These are phyloP conservation scores for Drosophila pachea DNA, from an alignment of 1,140 invertebrate genomes.

Conservation along the genomic window DNA sequence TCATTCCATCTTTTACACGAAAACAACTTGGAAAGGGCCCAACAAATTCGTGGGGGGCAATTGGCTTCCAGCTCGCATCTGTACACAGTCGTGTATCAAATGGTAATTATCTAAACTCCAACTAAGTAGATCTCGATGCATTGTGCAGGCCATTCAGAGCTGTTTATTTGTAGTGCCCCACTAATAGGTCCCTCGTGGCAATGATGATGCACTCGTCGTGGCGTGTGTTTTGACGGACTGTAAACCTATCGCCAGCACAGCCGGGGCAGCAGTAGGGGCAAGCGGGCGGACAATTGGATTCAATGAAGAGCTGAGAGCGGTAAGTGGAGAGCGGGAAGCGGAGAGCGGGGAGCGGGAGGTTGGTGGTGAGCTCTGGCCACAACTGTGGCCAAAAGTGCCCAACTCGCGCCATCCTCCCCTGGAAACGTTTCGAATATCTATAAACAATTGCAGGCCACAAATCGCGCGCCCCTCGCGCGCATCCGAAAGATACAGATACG, in stretches of 20 bases:
- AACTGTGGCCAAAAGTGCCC: constrained; percentile 67
- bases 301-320: constrained; percentile 8
- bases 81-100: not conserved
- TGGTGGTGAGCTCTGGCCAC: constrained; percentile 37
- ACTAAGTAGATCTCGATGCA: constrained; percentile 16
- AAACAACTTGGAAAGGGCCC: too few relatives aligned
- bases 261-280: constrained; percentile 63
- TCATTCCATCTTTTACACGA: too few relatives aligned
- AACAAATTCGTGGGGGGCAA: too few relatives aligned
- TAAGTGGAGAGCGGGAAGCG: too few relatives aligned
- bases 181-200: constrained; percentile 47
- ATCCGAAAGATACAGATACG: constrained; percentile 47
- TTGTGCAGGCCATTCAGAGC: not conserved
- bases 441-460: constrained; percentile 54
- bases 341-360: not conserved
- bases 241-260: constrained; percentile 75
- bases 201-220: constrained; percentile 54
- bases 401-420: constrained; percentile 5
- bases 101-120: constrained; percentile 32
- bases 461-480: constrained; percentile 39
- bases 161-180: constrained; percentile 36
- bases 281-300: constrained; percentile 58
- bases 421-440: constrained; percentile 74
- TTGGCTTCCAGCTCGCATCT: not conserved
- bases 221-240: constrained; percentile 72